A percentile compares a stretch with the other conserved stretches of the same genome.
Conservation (phyloP, 2,113 vertebrate species). For the Epinephelus moara region DNA sequence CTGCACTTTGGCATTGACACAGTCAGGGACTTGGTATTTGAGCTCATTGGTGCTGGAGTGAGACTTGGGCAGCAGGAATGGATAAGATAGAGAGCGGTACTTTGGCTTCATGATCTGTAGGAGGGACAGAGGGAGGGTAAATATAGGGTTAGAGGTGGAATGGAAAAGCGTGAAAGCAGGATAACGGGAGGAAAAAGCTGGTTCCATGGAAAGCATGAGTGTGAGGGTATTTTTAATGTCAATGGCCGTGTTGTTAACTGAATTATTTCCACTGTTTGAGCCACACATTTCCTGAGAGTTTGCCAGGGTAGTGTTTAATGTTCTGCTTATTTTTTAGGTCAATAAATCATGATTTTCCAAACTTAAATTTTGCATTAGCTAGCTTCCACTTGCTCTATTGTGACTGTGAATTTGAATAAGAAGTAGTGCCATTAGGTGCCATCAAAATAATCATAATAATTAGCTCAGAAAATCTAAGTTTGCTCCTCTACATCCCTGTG, state of each 20-base stretch:
- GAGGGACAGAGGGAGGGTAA: background rate
- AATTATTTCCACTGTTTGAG: slow-evolving; percentile 24
- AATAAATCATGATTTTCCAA: background rate
- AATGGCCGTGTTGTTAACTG: too few relatives aligned
- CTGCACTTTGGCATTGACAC: slow-evolving; percentile 89
- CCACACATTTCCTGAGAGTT: background rate
- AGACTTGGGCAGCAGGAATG: slow-evolving; percentile 95
- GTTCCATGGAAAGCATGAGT: slow-evolving; percentile 37
- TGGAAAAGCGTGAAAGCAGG: background rate
- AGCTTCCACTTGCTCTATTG: background rate
- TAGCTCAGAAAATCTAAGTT: background rate
- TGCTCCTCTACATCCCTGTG: background rate
- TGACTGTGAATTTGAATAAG: background rate
- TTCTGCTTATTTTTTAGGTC: background rate
- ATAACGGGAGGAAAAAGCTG: background rate
- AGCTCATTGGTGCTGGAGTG: slow-evolving; percentile 89
- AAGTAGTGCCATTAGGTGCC: background rate
- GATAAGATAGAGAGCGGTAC: slow-evolving; percentile 95
- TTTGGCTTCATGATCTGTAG: slow-evolving; percentile 96
- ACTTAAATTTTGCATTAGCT: background rate
- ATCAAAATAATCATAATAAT: background rate
- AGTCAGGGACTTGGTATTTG: slow-evolving; percentile 89
- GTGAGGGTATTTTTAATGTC: slow-evolving; percentile 21
- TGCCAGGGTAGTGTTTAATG: slow-evolving; percentile 19
- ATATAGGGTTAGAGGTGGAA: slow-evolving; percentile 3